Percentiles rank a stretch among this genome's conserved stretches.
These are phyloP conservation scores for Trichonephila clavipes DNA, from an alignment of 1,140 invertebrate species.

Conservation along the genomic window DNA sequence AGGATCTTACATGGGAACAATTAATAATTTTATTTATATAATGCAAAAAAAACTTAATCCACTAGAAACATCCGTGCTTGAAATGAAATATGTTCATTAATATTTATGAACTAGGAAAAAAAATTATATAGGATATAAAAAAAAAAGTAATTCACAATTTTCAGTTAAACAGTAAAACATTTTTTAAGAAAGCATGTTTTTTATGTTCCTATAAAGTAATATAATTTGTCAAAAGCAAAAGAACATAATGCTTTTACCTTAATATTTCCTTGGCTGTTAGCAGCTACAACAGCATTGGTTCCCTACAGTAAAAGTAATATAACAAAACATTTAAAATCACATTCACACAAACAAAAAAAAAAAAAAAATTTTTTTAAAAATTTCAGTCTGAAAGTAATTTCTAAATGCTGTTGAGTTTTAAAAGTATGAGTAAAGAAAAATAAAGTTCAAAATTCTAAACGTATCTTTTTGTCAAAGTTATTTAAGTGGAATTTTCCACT, in stretches of 20 bases:
- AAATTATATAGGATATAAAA: not conserved
- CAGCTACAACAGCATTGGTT: slow-evolving; percentile 94
- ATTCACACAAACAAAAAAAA: not conserved
- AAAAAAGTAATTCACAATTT: not conserved
- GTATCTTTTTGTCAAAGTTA: too few species aligned
- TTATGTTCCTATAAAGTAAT: not conserved
- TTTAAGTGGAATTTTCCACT: too few species aligned
- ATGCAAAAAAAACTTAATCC: too few species aligned
- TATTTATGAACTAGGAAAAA: too few species aligned
- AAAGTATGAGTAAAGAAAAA: too few species aligned
- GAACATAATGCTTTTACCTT: slow-evolving; percentile 84
- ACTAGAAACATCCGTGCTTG: too few species aligned
- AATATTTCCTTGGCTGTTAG: slow-evolving; percentile 96
- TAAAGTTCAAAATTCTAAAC: too few species aligned
- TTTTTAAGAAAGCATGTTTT: not conserved
- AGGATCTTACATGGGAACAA: too few species aligned
- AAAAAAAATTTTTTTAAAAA: not conserved
- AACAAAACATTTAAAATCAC: not conserved
- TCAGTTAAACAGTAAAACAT: not conserved
- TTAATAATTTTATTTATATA: too few species aligned
- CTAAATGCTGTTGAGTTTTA: too few species aligned
- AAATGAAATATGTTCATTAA: too few species aligned
- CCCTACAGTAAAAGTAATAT: slow-evolving; percentile 82
- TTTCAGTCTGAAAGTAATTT: not conserved
- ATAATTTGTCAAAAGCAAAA: not conserved